These are phyloP conservation scores for Wiebesia pumilae DNA, from an alignment of 1,140 invertebrate genomes.

Conservation along the genomic window DNA sequence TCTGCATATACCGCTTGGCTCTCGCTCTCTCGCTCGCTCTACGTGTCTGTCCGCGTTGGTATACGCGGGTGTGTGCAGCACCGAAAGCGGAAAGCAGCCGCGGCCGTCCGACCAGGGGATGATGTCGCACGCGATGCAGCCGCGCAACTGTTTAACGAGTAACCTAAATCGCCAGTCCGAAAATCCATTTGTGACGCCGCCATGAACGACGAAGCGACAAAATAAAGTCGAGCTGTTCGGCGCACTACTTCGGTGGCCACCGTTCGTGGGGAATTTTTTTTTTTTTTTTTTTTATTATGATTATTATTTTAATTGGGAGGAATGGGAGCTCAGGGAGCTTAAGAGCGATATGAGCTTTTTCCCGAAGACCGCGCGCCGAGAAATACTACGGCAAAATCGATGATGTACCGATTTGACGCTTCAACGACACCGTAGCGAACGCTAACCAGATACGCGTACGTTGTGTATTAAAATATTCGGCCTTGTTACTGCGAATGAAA, in stretches of 20 bases:
- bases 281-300: no score
- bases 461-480: no score
- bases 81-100: neutral
- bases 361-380: neutral
- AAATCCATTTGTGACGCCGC: slow-evolving; percentile 32
- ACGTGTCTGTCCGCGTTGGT: neutral
- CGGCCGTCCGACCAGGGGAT: neutral
- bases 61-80: neutral
- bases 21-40: neutral
- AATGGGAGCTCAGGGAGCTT: neutral
- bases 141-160: slow-evolving; percentile 46
- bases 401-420: neutral
- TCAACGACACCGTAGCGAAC: no score
- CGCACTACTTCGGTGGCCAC: neutral
- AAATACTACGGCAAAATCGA: neutral
- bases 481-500: no score
- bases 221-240: neutral
- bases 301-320: neutral
- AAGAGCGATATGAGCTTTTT: neutral
- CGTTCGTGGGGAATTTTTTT: neutral
- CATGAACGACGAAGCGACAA: neutral
- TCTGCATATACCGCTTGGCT: slow-evolving; percentile 31
- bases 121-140: neutral
- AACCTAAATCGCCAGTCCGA: slow-evolving; percentile 42
- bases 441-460: no score